phyloP scores from a whole-genome alignment of 2,113 vertebrate species.

The Taxidea taxus region DNA sequence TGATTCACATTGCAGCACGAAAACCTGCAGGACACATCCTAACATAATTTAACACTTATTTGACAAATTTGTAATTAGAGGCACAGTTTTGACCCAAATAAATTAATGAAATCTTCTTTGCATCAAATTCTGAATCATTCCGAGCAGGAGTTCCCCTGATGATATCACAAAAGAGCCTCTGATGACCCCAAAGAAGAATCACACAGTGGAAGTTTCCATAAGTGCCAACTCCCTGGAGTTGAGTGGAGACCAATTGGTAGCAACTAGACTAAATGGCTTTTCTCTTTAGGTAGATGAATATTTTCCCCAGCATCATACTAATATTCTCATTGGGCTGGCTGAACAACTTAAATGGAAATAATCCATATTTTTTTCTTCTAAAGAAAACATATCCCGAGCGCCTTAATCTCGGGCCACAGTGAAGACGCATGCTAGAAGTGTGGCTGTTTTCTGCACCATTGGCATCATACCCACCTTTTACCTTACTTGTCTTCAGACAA shows the following conservation, averaged over 20 bases:
- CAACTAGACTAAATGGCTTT: neutral
- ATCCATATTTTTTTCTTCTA: neutral
- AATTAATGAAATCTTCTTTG: neutral
- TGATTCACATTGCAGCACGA: neutral
- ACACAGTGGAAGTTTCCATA: constrained; percentile 68
- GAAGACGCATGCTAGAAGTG: neutral
- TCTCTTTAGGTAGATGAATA: neutral
- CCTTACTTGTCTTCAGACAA: neutral
- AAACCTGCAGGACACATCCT: neutral
- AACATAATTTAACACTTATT: neutral
- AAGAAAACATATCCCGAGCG: neutral
- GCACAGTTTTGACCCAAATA: neutral
- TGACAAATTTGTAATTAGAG: neutral
- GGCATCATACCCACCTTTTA: neutral
- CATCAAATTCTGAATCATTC: constrained; percentile 45
- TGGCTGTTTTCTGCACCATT: neutral
- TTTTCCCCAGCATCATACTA: neutral
- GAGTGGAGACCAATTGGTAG: neutral
- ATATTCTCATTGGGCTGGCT: neutral
- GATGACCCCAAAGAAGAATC: constrained; percentile 54
- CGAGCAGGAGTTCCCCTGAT: constrained; percentile 60
- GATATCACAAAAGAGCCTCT: constrained; percentile 10
- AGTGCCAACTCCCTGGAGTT: constrained; percentile 11
- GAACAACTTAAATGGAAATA: neutral
- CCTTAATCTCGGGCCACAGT: neutral